Base-by-base conservation (phyloP, 2,888 invertebrate species). In the Pyrocoelia pectoralis region DNA sequence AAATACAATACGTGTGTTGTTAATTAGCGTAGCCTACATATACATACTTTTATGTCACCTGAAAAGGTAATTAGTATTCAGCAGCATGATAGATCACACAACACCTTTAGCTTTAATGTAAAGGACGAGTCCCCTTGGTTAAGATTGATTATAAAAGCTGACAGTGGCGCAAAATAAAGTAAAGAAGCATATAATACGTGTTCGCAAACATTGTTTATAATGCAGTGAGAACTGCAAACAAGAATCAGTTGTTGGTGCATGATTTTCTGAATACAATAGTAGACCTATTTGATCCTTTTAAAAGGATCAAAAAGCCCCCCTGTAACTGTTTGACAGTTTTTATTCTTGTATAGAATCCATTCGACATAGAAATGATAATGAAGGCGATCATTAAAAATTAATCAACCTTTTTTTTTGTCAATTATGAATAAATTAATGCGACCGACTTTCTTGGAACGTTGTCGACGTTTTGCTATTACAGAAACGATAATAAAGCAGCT, bases 151-250 rank as follows among this genome's bases (percentile, higher is more conserved):
- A 51, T 54, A 51, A 59, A 64, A 64, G 46, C 55, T 64, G 63
- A 55, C 58, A 52, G 50, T 41, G 24, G 51, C 18, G 33, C 57
- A 57, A 58, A 54, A 46, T 57, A 58, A 58, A 64, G 55, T 59
- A 59, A 58, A 59, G 58, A 66, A 64, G 64, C 63, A 68, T 61
- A 69, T 69, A 69, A 72, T 70, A 63, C 67, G 60, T 72, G 71
- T 71, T 70, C 67, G 71, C 62, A 70, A 73, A 71, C 69, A 72
- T 70, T 66, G 69, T 67, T 71, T 68, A 73, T 68, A 66, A 72
- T 70, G 68, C 70, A 71, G 73, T 73, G 71, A 71, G 73, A 73
- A 73, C 70, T 63, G 71, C 70, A 73, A 73, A 73, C 67, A 73
- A 59, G 58, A 53, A 53, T 52, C 56, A 29, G 46, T 46, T 48